Base-by-base conservation (phyloP, 2,888 invertebrate species). In the Coenonympha glycerion region DNA sequence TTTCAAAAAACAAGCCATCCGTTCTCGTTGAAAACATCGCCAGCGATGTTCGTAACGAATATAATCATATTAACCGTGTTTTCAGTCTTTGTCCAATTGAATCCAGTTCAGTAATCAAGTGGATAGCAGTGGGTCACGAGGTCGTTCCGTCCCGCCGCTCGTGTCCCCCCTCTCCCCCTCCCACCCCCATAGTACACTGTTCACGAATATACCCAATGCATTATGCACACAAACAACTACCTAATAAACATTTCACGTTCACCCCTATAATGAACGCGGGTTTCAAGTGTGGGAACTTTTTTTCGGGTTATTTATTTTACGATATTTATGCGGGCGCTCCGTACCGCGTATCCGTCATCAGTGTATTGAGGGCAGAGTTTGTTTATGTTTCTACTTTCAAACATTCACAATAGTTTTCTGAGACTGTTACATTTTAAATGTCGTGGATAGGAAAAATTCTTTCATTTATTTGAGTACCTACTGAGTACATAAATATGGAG, bases 71-170 rank as follows among this genome's bases (percentile, higher is more conserved):
- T 79, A 80, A 69, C 74, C 74, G 69, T 74, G 74, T 80, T 78
- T 75, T 71, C 71, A 73, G 68, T 68, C 66, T 79, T 79, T 76
- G 78, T 79, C 70, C 79, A 78, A 79, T 80, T 77, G 76, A 77
- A 76, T 77, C 62, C 73, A 65, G 68, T 71, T 73, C 75, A 74
- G 75, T 74, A 79, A 81, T 79, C 73, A 76, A 78, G 71, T 73
- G 69, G 66, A 66, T 61, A 61, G 63, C 68, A 84, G 71, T 85
- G 74, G 85, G 86, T 83, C 81, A 84, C 57, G 70, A 72, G 83
- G 84, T 69, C 81, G 76, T 68, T 68, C 70, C 73, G 69, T 33
- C 49, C 58, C 58, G 56, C 42, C 55, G 58, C 47, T 52, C 53
- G 41, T 56, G 47, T 64, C 60, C 64, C 37, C 45, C 53, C 65